phyloP scores from a whole-genome alignment of 2,797 vertebrate genomes.

The Enteromius paludinosus region DNA sequence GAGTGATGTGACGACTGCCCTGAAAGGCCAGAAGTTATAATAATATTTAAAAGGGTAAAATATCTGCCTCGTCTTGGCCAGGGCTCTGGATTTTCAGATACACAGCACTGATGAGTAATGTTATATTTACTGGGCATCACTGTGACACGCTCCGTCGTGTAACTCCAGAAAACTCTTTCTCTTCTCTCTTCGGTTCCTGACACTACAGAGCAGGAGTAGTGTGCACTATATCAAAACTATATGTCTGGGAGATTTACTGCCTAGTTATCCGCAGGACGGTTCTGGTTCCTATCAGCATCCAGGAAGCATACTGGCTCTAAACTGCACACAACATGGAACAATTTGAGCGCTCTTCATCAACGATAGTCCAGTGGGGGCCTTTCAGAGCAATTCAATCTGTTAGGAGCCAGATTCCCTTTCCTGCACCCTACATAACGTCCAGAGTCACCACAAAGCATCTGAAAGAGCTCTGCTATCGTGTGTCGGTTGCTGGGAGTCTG shows the following conservation, averaged over 20 bases:
- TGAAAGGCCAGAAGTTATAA: slow-evolving; percentile 27
- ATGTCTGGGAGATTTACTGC: slow-evolving; percentile 21
- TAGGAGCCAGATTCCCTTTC: slow-evolving; percentile 26
- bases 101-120: slow-evolving; percentile 10
- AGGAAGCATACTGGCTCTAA: slow-evolving; percentile 22
- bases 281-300: slow-evolving; percentile 37
- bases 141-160: slow-evolving; percentile 1
- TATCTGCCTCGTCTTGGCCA: slow-evolving; percentile 3
- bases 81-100: slow-evolving; percentile 1
- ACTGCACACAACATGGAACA: slow-evolving; percentile 36
- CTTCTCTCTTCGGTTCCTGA: background rate
- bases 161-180: background rate
- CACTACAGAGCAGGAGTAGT: background rate
- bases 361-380: slow-evolving; percentile 15
- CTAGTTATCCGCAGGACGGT: slow-evolving; percentile 20
- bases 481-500: slow-evolving; percentile 33
- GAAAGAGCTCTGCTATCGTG: slow-evolving; percentile 31
- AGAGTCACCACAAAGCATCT: slow-evolving; percentile 40
- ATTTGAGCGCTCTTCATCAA: slow-evolving; percentile 33
- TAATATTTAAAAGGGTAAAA: slow-evolving; percentile 29
- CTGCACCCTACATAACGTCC: slow-evolving; percentile 17
- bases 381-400: slow-evolving; percentile 36
- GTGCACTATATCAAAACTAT: background rate
- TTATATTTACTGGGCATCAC: slow-evolving; percentile 12
- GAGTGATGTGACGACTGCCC: background rate